Conservation (phyloP, 2,113 vertebrate genomes). For the Triplophysa dalaica region DNA sequence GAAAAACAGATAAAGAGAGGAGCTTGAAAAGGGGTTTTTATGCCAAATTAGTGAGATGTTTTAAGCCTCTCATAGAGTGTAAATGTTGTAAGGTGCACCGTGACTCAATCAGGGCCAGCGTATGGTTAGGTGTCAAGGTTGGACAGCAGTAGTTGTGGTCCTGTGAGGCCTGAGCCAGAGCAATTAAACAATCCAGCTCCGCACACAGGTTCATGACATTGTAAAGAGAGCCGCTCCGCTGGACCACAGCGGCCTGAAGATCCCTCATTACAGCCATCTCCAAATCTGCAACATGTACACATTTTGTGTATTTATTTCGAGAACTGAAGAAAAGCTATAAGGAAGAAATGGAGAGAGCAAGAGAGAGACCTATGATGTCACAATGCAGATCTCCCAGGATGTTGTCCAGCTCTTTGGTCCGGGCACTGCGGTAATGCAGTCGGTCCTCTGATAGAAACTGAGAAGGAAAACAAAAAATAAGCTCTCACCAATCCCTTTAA, state of each 20-base stretch:
- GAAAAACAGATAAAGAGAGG: neutral
- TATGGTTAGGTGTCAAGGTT: constrained; percentile 63
- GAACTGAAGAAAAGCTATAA: neutral
- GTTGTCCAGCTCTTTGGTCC: constrained; percentile 88
- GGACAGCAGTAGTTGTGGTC: constrained; percentile 88
- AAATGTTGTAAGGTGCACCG: constrained; percentile 64
- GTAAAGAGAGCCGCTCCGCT: constrained; percentile 79
- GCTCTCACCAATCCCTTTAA: neutral
- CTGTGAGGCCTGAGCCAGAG: constrained; percentile 83
- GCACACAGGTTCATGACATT: constrained; percentile 84
- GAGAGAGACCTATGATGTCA: constrained; percentile 81
- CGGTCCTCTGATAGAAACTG: constrained; percentile 91
- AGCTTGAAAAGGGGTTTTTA: too few relatives aligned
- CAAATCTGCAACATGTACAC: constrained; percentile 75
- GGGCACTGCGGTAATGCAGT: constrained; percentile 88
- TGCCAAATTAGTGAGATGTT: too few relatives aligned
- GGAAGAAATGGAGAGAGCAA: neutral
- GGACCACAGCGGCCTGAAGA: constrained; percentile 83
- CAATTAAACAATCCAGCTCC: constrained; percentile 90
- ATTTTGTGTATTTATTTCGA: neutral
- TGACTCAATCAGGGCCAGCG: constrained; percentile 73
- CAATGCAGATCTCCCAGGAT: constrained; percentile 91
- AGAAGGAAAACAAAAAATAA: constrained; percentile 29
- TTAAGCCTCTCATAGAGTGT: neutral
- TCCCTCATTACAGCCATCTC: constrained; percentile 90